Evolutionary conservation across 2,888 invertebrate species (phyloP).

Genomic region (Pimpla rufipes): DNA sequence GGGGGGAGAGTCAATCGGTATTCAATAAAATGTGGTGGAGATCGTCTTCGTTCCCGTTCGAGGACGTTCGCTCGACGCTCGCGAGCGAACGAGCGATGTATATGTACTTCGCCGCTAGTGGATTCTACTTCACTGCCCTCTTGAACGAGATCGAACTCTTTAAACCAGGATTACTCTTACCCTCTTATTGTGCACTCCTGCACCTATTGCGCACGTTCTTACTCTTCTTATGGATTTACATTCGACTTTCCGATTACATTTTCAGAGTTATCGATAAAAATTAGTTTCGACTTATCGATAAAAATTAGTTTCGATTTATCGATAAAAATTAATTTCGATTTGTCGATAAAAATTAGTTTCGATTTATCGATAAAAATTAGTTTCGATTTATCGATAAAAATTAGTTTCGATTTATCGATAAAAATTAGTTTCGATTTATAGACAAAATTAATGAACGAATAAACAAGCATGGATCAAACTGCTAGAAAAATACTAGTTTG

Average conservation of each 20-base stretch:
- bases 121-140: slow-evolving; percentile 41
- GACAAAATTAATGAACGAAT: too few species aligned
- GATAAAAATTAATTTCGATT: too few species aligned
- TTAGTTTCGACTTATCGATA: neutral
- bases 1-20: slow-evolving; percentile 33
- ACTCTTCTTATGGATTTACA: neutral
- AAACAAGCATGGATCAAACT: too few species aligned
- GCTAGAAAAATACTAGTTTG: too few species aligned
- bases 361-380: too few species aligned
- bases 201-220: neutral
- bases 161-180: slow-evolving; percentile 13
- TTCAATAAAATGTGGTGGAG: slow-evolving; percentile 41
- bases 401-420: neutral
- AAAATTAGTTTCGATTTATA: neutral
- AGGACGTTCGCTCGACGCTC: slow-evolving; percentile 16
- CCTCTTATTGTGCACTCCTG: neutral
- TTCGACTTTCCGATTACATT: neutral
- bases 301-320: too few species aligned
- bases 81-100: slow-evolving; percentile 14
- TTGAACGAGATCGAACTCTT: slow-evolving; percentile 26
- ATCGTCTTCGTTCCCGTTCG: slow-evolving; percentile 21
- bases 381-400: neutral
- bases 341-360: neutral
- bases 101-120: slow-evolving; percentile 40
- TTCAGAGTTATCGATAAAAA: neutral